Evolutionary conservation across 64 coral and sea anemone species (phyloP).

Genomic region (Stichodactyla mertensii): DNA sequence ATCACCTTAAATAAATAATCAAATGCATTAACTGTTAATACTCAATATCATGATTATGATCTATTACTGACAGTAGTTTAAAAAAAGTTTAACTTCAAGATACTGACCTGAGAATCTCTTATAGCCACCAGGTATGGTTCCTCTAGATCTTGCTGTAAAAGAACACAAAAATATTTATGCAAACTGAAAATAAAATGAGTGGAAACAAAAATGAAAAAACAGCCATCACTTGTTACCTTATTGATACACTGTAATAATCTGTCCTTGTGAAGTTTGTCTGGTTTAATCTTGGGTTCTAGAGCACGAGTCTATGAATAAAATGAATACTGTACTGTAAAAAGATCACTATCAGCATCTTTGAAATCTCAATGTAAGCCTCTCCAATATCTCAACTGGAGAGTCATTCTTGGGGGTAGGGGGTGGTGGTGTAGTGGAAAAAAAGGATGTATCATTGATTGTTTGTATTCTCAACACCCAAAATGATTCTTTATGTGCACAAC

Average conservation of each 20-base stretch:
- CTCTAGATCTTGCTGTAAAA: slow-evolving; percentile 66
- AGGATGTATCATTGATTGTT: too few relatives aligned
- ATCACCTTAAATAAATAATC: slow-evolving; percentile 18
- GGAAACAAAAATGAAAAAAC: neutral
- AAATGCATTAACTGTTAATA: too few relatives aligned
- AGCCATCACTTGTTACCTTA: slow-evolving; percentile 41
- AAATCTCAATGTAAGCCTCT: neutral
- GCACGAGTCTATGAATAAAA: slow-evolving; percentile 42
- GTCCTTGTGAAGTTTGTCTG: slow-evolving; percentile 78
- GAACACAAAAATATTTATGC: neutral
- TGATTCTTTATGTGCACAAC: too few relatives aligned
- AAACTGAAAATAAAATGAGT: too few relatives aligned
- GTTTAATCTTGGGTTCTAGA: slow-evolving; percentile 63
- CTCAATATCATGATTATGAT: too few relatives aligned
- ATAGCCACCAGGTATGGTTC: slow-evolving; percentile 60
- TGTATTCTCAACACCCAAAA: too few relatives aligned
- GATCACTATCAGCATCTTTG: neutral
- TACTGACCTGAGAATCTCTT: slow-evolving; percentile 72
- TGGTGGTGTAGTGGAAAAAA: too few relatives aligned
- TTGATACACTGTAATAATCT: slow-evolving; percentile 65
- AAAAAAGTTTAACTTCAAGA: neutral
- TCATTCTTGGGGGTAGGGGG: too few relatives aligned
- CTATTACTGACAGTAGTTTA: too few relatives aligned
- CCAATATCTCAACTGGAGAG: too few relatives aligned
- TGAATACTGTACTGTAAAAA: neutral